Conservation (phyloP, 1,140 invertebrate species). For the Physella acuta region DNA sequence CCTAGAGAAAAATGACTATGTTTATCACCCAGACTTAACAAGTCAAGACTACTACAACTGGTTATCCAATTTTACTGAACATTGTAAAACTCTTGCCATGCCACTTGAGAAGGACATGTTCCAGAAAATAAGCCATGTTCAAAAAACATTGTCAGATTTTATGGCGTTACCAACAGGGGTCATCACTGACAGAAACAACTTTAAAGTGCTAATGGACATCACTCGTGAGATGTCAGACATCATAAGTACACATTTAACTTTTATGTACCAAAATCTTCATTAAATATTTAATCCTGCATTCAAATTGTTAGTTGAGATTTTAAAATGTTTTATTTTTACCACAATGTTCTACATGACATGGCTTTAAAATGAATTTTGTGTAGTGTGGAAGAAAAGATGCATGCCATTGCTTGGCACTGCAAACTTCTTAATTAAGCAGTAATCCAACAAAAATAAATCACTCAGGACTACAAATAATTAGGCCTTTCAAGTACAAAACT, state of each 20-base stretch:
- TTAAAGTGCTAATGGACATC: conserved; percentile 53
- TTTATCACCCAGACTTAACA: conserved; percentile 47
- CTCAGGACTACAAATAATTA: too few species aligned
- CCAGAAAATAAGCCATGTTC: conserved; percentile 54
- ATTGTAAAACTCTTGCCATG: conserved; percentile 49
- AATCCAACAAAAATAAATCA: too few species aligned
- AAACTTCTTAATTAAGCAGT: too few species aligned
- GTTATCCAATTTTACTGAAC: conserved; percentile 52
- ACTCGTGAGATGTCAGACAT: conserved; percentile 51
- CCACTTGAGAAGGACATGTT: conserved; percentile 52
- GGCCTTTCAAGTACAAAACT: too few species aligned
- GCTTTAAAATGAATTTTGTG: too few species aligned
- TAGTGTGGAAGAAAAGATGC: too few species aligned
- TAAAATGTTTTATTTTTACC: too few species aligned
- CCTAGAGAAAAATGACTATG: too few species aligned
- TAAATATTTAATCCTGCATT: neutral
- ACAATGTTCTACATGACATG: too few species aligned
- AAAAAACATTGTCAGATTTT: conserved; percentile 54
- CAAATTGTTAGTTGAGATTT: neutral
- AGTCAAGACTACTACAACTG: conserved; percentile 58
- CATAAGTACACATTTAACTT: conserved; percentile 50
- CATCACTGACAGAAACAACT: conserved; percentile 52
- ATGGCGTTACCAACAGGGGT: conserved; percentile 54
- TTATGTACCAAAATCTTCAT: conserved; percentile 42
- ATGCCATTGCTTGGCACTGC: too few species aligned